Evolutionary conservation across 2,888 invertebrate species (phyloP), one percentile per base, ranked within the genome.

Genomic region (Pogonocherus hispidulus): DNA sequence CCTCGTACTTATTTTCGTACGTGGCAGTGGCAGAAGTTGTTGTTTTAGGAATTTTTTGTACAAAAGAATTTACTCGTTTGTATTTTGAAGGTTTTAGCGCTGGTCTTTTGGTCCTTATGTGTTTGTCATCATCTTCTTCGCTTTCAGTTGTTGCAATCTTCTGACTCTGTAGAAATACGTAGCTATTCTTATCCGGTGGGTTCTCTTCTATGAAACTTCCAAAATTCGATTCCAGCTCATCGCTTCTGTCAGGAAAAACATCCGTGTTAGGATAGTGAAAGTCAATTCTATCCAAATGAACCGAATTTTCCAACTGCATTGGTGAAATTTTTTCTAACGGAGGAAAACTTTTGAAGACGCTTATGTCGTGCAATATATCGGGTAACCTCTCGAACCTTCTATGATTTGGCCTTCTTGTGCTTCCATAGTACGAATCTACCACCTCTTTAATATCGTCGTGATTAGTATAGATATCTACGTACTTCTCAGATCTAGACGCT

Each of bases 161-260:
- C 19, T 69, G 69, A 20, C 63, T 72, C 63, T 75, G 69, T 16
- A 68, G 3, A 16, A 63, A 64, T 6, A 60, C 55, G 20, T 57
- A 68, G 19, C 14, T 47, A 0, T 60, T 44, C 8, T 71, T 18
- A 19, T 64, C 54, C 11, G 51, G 35, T 14, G 52, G 47, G 11
- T 52, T 3, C 23, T 14, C 14, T 37, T 65, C 14, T 2, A 67
- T 60, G 32, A 77, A 66, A 37, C 74, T 64, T 5, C 75, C 78
- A 56, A 68, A 75, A 14, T 76, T 78, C 1, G 76, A 76, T 54
- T 75, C 75, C 16, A 76, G n/a, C n/a, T 66, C 22, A 11, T 74
- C 67, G 3, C 69, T 67, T 51, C 67, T 72, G 1, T 52, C 52
- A 1, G 68, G 66, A n/a, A 68, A 41, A 51, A 70, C 71, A 32